These are phyloP conservation scores for Slavum lentiscoides DNA, from an alignment of 2,888 invertebrate genomes.

Conservation along the genomic window DNA sequence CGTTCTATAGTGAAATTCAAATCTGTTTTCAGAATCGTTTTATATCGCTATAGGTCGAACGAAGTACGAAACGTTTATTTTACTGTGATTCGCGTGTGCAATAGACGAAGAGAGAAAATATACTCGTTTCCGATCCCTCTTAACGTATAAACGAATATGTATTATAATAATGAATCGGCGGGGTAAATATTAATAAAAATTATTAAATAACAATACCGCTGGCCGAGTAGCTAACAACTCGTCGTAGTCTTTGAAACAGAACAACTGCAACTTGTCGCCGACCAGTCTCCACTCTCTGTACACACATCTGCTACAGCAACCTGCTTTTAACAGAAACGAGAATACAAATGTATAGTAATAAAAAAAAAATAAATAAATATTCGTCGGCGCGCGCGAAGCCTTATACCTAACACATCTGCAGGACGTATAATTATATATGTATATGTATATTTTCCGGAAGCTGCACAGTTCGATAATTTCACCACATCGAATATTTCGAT, in stretches of 20 bases:
- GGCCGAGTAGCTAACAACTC: constrained; percentile 38
- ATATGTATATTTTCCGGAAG: too few species aligned
- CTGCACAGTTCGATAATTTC: too few species aligned
- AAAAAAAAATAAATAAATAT: too few species aligned
- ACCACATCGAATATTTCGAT: not conserved
- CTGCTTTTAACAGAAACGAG: constrained; percentile 36
- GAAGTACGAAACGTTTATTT: too few species aligned
- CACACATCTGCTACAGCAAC: constrained; percentile 35
- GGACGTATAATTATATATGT: not conserved
- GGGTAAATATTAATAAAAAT: not conserved
- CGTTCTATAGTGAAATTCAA: too few species aligned
- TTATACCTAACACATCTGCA: not conserved
- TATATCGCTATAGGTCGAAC: too few species aligned
- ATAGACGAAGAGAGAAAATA: too few species aligned
- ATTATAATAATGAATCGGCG: too few species aligned
- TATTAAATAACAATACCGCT: constrained; percentile 11
- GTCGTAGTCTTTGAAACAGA: constrained; percentile 44
- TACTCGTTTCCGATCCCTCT: too few species aligned
- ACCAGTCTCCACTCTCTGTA: constrained; percentile 43
- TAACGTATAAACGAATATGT: too few species aligned
- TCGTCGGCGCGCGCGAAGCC: not conserved
- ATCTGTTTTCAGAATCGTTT: too few species aligned
- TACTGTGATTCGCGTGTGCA: too few species aligned
- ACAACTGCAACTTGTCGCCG: constrained; percentile 38
- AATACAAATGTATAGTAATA: not conserved